Percentiles rank a stretch among this genome's conserved stretches.
phyloP scores from a whole-genome alignment of 1,140 invertebrate genomes.

The Sipha flava region DNA sequence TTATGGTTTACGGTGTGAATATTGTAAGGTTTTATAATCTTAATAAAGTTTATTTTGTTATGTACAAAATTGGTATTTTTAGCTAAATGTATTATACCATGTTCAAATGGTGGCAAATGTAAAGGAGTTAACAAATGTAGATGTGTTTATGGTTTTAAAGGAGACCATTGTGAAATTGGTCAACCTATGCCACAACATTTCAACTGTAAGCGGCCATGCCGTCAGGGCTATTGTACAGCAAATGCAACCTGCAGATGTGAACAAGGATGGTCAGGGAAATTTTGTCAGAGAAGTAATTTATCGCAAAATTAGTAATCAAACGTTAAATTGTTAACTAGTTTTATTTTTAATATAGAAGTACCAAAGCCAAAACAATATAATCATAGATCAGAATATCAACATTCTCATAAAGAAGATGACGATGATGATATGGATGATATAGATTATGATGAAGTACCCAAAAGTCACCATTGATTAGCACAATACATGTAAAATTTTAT shows the following conservation, averaged over 20 bases:
- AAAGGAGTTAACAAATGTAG: slow-evolving; percentile 76
- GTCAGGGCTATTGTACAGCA: slow-evolving; percentile 31
- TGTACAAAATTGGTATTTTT: slow-evolving; percentile 36
- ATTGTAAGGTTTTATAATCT: slow-evolving; percentile 58
- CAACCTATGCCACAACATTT: slow-evolving; percentile 12
- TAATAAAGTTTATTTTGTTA: not conserved
- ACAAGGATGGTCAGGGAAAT: slow-evolving; percentile 33
- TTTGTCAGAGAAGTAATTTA: slow-evolving; percentile 31
- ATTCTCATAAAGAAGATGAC: not conserved
- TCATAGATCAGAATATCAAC: not conserved
- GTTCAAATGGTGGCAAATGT: slow-evolving; percentile 74
- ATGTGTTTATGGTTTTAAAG: slow-evolving; percentile 65
- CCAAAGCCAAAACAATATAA: not conserved
- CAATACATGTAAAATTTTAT: not conserved
- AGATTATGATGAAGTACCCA: not conserved
- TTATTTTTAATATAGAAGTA: not conserved
- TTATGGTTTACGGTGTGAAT: slow-evolving; percentile 65
- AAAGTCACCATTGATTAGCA: not conserved
- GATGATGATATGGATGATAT: not conserved
- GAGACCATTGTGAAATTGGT: slow-evolving; percentile 47
- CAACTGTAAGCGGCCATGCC: slow-evolving; percentile 30
- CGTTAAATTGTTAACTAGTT: not conserved
- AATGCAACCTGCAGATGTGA: slow-evolving; percentile 29
- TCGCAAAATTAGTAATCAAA: not conserved
- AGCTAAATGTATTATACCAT: slow-evolving; percentile 84